Base-by-base conservation (phyloP, 2,113 vertebrate species). In the Castor canadensis region DNA sequence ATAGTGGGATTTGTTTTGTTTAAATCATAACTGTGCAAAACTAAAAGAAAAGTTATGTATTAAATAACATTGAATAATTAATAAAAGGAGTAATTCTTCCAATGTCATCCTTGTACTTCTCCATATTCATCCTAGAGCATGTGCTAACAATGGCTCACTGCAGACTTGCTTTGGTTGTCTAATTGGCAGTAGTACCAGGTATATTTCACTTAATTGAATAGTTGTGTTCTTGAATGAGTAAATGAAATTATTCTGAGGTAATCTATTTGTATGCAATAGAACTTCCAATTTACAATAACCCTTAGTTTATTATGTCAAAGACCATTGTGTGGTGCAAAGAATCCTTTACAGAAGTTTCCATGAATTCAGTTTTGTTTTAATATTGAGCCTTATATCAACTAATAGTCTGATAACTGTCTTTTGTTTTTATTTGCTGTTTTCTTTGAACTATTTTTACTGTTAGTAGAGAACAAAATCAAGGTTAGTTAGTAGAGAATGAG, bases 281-380 rank as follows among this genome's bases (percentile, higher is more conserved):
- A 73, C 24, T 38, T 76, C 10, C 32, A 45, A 40, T 60, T 87
- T 86, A 66, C 69, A 81, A 64, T 9, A 92, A 58, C 24, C 6
- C 38, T 62, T 94, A 71, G 58, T 72, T 87, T 92, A 81, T 86
- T 88, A 75, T 94, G 95, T 93, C 35, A 89, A 81, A 96, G 19
- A 64, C n/a, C 24, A 60, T 43, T 49, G 7, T 47, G 13, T 52
- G 40, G 12, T 60, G 30, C 83, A 82, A 76, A 89, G 64, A 95
- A 73, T 73, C 43, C 35, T 69, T 88, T 47, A 38, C 93, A 87
- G 5, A 20, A 3, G 64, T 77, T 49, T 85, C 87, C 26, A 28
- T 22, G n/a, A 32, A 4, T 64, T 85, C 47, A 69, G 4, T 22
- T 12, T 90, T 83, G 1, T 87, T 88, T 91, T 91, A 76, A 67